Base-by-base conservation (phyloP, 2,888 invertebrate genomes). In the Brachylomia viminalis region DNA sequence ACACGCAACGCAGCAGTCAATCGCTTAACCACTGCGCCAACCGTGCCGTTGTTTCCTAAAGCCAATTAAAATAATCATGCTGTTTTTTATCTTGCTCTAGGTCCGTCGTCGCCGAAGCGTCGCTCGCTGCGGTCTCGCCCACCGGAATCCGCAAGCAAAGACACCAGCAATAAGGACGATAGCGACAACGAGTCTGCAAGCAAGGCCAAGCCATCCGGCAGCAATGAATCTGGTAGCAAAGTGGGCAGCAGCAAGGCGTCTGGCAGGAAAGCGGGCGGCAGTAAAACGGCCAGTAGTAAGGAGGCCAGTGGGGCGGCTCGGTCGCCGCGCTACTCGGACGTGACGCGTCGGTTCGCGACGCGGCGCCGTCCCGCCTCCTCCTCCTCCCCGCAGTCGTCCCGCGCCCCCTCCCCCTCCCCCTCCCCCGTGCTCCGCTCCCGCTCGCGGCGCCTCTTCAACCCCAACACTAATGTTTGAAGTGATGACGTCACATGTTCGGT, bases 301-400 rank as follows among this genome's bases (percentile, higher is more conserved):
- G 27, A 5, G 6, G 7, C 0, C n/a, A 23, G n/a, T 17, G 2
- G 27, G 4, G 15, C 10, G 27, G 47, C 64, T 0, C 80, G 80
- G 1, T 73, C 70, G 47, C 79, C 20, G 78, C 87, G 89, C 10
- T 91, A 92, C 87, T 87, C 89, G 23, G 87, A 89, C 17, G 76
- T 91, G 64, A 90, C 90, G 72, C 85, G 88, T 0, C 83, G 82
- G 58, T 91, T 91, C 82, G 90, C 90, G 56, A 49, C 77, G 15
- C 78, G 85, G 3, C 83, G 0, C 23, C 71, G 59, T 17, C 0
- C 6, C 2, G 20, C 13, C 3, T 0, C 2, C 11, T 0, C 58
- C 7, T 0, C 33, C 0, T 42, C 65, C 30, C 5, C 38, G 7
- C 13, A 42, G 10, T 42, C n/a, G 20, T 7, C 77, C 2, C 62